These are phyloP conservation scores for Beaufortia kweichowensis DNA, from an alignment of 2,113 vertebrate genomes.

Conservation along the genomic window DNA sequence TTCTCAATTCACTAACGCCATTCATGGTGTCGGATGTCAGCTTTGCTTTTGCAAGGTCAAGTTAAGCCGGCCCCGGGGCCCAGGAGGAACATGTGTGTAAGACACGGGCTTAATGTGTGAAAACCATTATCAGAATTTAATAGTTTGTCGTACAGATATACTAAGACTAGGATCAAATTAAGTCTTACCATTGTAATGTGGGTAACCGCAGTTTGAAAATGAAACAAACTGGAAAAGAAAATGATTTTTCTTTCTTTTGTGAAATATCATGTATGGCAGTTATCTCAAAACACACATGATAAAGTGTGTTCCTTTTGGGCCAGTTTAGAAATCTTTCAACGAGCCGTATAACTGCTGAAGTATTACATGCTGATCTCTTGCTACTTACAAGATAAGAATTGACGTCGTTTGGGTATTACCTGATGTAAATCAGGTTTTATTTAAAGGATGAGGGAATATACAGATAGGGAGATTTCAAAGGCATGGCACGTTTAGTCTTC, in stretches of 20 bases:
- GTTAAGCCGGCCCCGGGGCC: constrained; percentile 45
- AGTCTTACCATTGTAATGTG: not conserved
- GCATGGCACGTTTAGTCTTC: constrained; percentile 47
- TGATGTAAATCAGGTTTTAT: constrained; percentile 57
- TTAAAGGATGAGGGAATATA: constrained; percentile 66
- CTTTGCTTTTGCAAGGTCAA: constrained; percentile 62
- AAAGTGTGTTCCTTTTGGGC: no score
- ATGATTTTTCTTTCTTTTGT: no score
- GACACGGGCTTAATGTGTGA: constrained; percentile 18
- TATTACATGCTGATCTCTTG: not conserved
- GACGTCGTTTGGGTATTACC: constrained; percentile 17
- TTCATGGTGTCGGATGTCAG: constrained; percentile 66
- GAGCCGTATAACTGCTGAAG: not conserved
- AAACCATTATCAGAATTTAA: constrained; percentile 16
- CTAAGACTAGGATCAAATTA: not conserved
- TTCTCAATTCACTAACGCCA: constrained; percentile 67
- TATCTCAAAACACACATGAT: no score
- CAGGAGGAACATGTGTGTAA: constrained; percentile 5
- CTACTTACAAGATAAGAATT: constrained; percentile 14
- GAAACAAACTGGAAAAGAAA: no score
- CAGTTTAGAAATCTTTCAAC: constrained; percentile 1
- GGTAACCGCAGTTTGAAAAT: no score
- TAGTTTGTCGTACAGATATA: constrained; percentile 12
- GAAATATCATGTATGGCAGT: no score
- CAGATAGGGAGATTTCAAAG: constrained; percentile 63